Evolutionary conservation across 2,888 invertebrate species (phyloP), one percentile per base, ranked within the genome.

Genomic region (Eurytoma adleriae): DNA sequence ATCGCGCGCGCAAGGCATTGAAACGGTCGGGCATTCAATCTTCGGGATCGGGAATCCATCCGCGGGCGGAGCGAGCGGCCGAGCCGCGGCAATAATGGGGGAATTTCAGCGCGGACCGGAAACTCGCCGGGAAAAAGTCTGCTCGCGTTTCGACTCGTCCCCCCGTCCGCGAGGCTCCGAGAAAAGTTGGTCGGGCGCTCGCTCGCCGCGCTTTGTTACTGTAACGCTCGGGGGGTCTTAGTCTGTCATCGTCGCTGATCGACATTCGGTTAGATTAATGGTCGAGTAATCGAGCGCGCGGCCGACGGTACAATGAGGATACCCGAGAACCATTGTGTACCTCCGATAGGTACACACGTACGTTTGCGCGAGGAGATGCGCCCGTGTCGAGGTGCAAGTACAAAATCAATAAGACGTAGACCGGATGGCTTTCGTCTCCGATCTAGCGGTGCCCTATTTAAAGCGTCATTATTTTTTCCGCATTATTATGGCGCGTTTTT

Each of bases 331-430:
- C 68, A 68, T 68, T 75, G 57, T 75, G 59, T 52, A 12, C 48
- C 7, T 30, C n/a, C 30, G 18, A 16, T 10, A 10, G 40, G 2
- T 64, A 48, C 64, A 64, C 40, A 3, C 40, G 64, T 64, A 30
- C 16, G 12, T 18, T 27, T 14, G 24, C n/a, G 13, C n/a, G n/a
- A 12, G 24, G 14, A 56, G 24, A 0, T 0, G n/a, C 24, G 57
- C 57, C 30, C n/a, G n/a, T 61, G 68, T 57, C 20, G 59, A 76
- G 52, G 68, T 52, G 69, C 61, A 24, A 68, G 50, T 57, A 24
- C 40, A 78, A 78, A 72, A 78, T 78, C 66, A 72, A 78, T 78
- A 72, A 67, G 48, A 59, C 72, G 30, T 66, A 57, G 50, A 67
- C 54, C 18, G 30, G 61, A 14, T n/a, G 57, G 56, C 27, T 57